Conservation (phyloP, 1,140 invertebrate species). For the Drosophila oshimai region DNA sequence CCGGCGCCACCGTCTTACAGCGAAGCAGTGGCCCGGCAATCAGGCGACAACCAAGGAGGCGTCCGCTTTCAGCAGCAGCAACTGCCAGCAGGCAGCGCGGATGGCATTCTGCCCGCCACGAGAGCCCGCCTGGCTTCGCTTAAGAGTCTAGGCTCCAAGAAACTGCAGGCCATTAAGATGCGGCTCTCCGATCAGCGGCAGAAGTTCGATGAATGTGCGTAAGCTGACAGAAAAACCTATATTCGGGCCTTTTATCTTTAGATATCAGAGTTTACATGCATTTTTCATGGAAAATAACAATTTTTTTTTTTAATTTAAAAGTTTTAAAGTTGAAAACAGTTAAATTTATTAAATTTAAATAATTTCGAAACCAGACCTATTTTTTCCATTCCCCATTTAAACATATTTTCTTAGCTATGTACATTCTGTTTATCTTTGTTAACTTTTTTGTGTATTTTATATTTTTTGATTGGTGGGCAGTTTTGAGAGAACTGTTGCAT, state of each 20-base stretch:
- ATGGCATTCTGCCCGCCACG: constrained; percentile 83
- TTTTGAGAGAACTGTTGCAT: constrained; percentile 58
- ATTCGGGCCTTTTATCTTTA: background rate
- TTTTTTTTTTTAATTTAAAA: too few species aligned
- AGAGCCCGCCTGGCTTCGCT: constrained; percentile 86
- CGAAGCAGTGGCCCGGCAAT: constrained; percentile 38
- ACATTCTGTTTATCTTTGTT: constrained; percentile 35
- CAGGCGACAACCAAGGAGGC: constrained; percentile 12
- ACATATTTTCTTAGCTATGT: constrained; percentile 23
- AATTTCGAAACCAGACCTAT: too few species aligned
- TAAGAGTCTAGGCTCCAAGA: constrained; percentile 87
- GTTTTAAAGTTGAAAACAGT: too few species aligned
- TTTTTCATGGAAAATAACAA: too few species aligned
- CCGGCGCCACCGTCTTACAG: constrained; percentile 58
- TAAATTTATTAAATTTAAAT: too few species aligned
- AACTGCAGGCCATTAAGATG: constrained; percentile 86
- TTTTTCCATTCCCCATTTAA: background rate
- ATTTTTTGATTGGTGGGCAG: constrained; percentile 42
- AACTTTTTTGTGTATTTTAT: constrained; percentile 32
- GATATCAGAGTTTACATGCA: too few species aligned
- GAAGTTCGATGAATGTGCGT: constrained; percentile 81
- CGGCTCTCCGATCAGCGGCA: constrained; percentile 86
- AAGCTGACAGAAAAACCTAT: constrained; percentile 1
- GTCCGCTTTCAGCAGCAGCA: constrained; percentile 70
- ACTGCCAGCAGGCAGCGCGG: constrained; percentile 50